Evolutionary conservation across 2,113 vertebrate species (phyloP), one percentile per base, ranked within the genome.

Genomic region (Crypturellus undulatus): DNA sequence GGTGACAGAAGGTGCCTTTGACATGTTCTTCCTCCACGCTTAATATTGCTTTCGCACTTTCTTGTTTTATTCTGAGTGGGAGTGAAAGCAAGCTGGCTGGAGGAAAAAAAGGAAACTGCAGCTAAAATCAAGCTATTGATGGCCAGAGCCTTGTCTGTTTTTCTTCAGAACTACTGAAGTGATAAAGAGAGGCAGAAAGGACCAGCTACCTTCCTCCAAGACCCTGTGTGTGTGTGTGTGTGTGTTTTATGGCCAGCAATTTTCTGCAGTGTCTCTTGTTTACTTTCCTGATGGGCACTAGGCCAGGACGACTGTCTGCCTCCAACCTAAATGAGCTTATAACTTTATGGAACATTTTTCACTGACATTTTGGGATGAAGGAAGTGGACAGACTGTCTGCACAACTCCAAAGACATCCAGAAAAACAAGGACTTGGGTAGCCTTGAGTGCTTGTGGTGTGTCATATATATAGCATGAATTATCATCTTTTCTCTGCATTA

Each of bases 241-340:
- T 52, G 16, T 38, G 42, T 84, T 88, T 84, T 84, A 69, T 18
- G 60, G 84, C 42, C 34, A 93, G 72, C 43, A 83, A 78, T 93
- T 95, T 81, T 89, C 83, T 92, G 64, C 70, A 92, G 60, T 65
- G 13, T 89, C 81, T 96, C 82, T 79, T 90, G 79, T 94, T 96
- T 93, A 70, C 86, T 91, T 97, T 80, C 94, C 67, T 92, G 81
- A 81, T 67, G 69, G 89, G 94, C 84, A 5, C 10, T n/a, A 54
- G 28, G 80, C 95, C 97, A 97, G 85, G 77, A 94, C 95, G 52
- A 88, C 94, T 96, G 90, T 95, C 93, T 95, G 86, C 54, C 87
- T 96, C 86, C 84, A 79, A 86, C 60, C 17, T 82, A 93, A 95
- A 96, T 91, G 87, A 92, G 80, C 70, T 94, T 88, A 89, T 84